Evolutionary conservation across 2,113 vertebrate species (phyloP), one percentile per base, ranked within the genome.

Genomic region (Lepisosteus osseus): DNA sequence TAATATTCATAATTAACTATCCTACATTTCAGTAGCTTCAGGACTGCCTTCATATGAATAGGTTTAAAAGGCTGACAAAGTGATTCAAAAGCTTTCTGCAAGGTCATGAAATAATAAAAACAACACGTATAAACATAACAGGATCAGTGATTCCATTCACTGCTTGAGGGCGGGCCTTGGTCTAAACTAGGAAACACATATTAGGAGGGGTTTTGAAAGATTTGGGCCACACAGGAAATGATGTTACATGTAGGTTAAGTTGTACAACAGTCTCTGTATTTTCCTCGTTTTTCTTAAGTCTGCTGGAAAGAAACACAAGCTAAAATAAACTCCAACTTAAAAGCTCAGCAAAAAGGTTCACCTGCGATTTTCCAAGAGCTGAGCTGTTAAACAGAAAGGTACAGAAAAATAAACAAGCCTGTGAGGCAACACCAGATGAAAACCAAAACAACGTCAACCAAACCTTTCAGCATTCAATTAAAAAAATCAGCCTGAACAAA

Each of bases 191-290:
- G 86, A 90, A 88, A 86, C 66, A 69, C 72, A 81, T 64, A 77
- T 66, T 57, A 54, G 82, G 77, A 78, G 81, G 80, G 79, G 80
- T 83, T 76, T 80, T 70, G 81, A 85, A 79, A 72, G 82, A 85
- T 78, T 82, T 82, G 72, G 86, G 85, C 86, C 86, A 68, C 79
- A 78, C 87, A 89, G 91, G 90, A 91, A 91, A 91, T 91, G 85
- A 91, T 88, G 87, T 86, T 75, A 87, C 76, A 40, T 45, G n/a
- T 74, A 76, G 82, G 87, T 86, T 84, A 79, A 78, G 79, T 77
- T 65, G 70, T 74, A 78, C 73, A 66, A 76, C 88, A 76, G 67
- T 74, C 74, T 89, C 86, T 90, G 87, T 86, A 81, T 81, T 72
- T 79, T 85, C 80, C 85, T 89, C 89, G 88, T 91, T 87, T 86